phyloP scores from a whole-genome alignment of 2,113 vertebrate species.

The Lepisosteus oculatus region DNA sequence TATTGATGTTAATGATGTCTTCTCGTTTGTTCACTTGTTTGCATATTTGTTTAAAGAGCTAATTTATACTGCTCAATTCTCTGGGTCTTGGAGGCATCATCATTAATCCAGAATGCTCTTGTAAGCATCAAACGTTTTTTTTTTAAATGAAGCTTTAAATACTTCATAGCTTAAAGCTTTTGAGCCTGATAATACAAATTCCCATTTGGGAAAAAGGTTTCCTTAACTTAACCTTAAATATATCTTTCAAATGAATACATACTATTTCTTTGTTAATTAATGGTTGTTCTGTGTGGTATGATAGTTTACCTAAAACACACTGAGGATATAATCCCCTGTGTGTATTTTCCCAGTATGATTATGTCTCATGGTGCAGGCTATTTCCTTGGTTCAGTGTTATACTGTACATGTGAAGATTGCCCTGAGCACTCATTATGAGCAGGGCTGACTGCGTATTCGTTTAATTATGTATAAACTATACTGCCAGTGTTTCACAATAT shows the following conservation, averaged over 20 bases:
- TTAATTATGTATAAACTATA: no score
- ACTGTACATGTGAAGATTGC: slow-evolving; percentile 5
- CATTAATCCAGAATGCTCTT: slow-evolving; percentile 29
- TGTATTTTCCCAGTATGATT: not conserved
- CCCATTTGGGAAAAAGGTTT: slow-evolving; percentile 59
- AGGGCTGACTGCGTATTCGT: no score
- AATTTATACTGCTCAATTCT: no score
- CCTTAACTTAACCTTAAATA: slow-evolving; percentile 59
- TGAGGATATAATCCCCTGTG: not conserved
- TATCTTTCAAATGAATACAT: slow-evolving; percentile 31
- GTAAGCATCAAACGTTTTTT: slow-evolving; percentile 56
- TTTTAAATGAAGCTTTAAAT: slow-evolving; percentile 56
- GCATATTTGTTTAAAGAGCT: no score
- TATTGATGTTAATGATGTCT: no score
- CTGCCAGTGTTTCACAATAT: no score
- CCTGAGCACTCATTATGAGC: no score
- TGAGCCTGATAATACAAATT: slow-evolving; percentile 48
- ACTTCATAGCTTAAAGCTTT: slow-evolving; percentile 64
- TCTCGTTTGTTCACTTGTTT: no score
- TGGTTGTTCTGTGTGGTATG: slow-evolving; percentile 5
- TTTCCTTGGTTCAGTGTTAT: slow-evolving; percentile 9
- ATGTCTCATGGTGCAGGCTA: not conserved
- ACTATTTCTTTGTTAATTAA: slow-evolving; percentile 29
- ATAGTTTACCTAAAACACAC: not conserved
- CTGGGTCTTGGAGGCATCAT: no score